These are phyloP conservation scores for Aquatica leii DNA, from an alignment of 2,888 invertebrate species.

Conservation along the genomic window DNA sequence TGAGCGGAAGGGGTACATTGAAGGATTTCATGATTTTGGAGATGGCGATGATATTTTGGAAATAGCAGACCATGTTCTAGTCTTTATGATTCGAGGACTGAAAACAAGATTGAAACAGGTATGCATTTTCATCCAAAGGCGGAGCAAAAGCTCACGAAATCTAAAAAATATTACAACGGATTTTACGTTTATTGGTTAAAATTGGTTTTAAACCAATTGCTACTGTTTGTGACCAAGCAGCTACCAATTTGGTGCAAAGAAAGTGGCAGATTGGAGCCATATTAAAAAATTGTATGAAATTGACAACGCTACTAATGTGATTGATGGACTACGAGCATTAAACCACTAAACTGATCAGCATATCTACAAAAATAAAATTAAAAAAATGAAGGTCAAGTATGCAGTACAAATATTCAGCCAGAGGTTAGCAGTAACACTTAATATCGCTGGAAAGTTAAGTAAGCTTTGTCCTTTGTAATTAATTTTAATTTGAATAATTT, in stretches of 20 bases:
- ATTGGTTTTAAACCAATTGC: slow-evolving; percentile 32
- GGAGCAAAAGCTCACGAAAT: slow-evolving; percentile 2
- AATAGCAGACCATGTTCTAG: slow-evolving; percentile 45
- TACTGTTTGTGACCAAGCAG: slow-evolving; percentile 31
- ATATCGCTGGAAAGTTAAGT: background rate
- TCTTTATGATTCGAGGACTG: slow-evolving; percentile 43
- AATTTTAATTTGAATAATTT: slow-evolving; percentile 1
- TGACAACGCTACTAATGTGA: slow-evolving; percentile 32
- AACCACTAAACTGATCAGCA: slow-evolving; percentile 1
- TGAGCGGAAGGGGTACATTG: slow-evolving; percentile 6
- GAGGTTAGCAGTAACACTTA: slow-evolving; percentile 1
- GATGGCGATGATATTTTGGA: slow-evolving; percentile 18
- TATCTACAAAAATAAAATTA: background rate
- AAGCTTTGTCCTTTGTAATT: background rate
- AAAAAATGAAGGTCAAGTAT: slow-evolving; percentile 16
- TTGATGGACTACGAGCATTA: slow-evolving; percentile 27
- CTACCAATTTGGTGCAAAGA: slow-evolving; percentile 5
- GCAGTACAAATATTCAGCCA: slow-evolving; percentile 16
- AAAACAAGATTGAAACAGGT: slow-evolving; percentile 9
- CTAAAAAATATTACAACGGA: background rate
- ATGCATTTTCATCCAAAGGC: slow-evolving; percentile 6
- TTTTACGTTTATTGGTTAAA: slow-evolving; percentile 15
- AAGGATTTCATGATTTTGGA: slow-evolving; percentile 33
- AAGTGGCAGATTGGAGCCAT: background rate
- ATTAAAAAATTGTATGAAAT: slow-evolving; percentile 23